These are phyloP conservation scores for Anisognathus igniventris DNA, from an alignment of 2,797 vertebrate species.

Conservation along the genomic window DNA sequence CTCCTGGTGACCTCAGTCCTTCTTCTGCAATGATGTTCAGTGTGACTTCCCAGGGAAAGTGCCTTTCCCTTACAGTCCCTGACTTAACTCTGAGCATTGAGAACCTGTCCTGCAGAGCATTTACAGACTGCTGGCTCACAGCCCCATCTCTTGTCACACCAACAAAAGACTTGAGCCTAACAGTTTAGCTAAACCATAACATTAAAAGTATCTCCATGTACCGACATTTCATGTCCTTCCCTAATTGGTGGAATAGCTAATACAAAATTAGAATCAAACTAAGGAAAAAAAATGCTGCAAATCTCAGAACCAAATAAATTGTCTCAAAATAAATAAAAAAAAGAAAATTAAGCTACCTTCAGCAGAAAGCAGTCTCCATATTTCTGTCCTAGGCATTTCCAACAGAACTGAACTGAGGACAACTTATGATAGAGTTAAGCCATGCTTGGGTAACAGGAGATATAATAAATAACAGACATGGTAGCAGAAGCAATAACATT, in stretches of 20 bases:
- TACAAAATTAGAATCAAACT: not conserved
- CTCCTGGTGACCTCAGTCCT: not conserved
- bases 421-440: not conserved
- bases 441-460: not conserved
- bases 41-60: not conserved
- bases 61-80: not conserved
- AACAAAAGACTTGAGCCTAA: not conserved
- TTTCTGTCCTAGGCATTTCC: not conserved
- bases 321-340: not conserved
- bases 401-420: not conserved
- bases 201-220: not conserved
- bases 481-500: conserved; percentile 54
- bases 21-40: not conserved
- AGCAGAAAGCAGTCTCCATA: not conserved
- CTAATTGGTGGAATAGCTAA: not conserved
- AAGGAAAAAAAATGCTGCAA: not conserved
- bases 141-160: not conserved
- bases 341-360: not conserved
- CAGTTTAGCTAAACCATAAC: not conserved
- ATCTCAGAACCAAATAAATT: not conserved
- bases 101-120: not conserved
- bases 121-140: not conserved
- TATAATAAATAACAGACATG: conserved; percentile 59
- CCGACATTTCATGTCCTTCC: not conserved
- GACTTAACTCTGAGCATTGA: not conserved